These are phyloP conservation scores for Dynastes tityus DNA, from an alignment of 2,888 invertebrate genomes.

Conservation along the genomic window DNA sequence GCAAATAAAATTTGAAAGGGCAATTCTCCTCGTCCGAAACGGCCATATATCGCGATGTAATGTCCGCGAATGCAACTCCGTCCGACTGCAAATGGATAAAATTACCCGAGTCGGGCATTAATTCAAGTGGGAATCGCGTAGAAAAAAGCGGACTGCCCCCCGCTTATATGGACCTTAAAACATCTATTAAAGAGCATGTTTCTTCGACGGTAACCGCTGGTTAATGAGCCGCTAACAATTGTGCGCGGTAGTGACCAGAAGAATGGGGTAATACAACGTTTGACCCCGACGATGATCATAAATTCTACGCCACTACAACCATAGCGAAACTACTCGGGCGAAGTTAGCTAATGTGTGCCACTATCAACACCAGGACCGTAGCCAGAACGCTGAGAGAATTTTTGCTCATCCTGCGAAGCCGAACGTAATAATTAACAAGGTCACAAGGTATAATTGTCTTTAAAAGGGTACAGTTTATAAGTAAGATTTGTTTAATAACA, in stretches of 20 bases:
- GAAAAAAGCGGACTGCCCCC: neutral
- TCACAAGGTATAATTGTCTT: too few species aligned
- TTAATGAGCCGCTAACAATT: slow-evolving; percentile 59
- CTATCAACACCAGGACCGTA: too few species aligned
- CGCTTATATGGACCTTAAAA: slow-evolving; percentile 11
- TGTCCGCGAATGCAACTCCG: slow-evolving; percentile 10
- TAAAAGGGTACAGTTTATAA: too few species aligned
- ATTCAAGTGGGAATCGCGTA: slow-evolving; percentile 8
- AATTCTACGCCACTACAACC: slow-evolving; percentile 59
- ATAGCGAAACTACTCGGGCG: slow-evolving; percentile 61
- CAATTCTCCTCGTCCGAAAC: neutral
- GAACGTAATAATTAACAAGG: too few species aligned
- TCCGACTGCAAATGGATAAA: slow-evolving; percentile 25
- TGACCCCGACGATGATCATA: slow-evolving; percentile 62
- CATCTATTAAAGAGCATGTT: slow-evolving; percentile 28
- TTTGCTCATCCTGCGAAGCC: too few species aligned
- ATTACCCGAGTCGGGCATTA: slow-evolving; percentile 16
- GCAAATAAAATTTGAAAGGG: neutral
- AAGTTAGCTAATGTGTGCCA: slow-evolving; percentile 12
- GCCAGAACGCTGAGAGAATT: too few species aligned
- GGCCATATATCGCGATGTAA: neutral
- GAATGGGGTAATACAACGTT: slow-evolving; percentile 58
- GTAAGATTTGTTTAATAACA: too few species aligned
- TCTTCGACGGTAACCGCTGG: slow-evolving; percentile 54
- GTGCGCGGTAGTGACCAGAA: slow-evolving; percentile 51